These are phyloP conservation scores for Caenorhabditis tropicalis DNA, from an alignment of 1,140 invertebrate genomes.

Conservation along the genomic window DNA sequence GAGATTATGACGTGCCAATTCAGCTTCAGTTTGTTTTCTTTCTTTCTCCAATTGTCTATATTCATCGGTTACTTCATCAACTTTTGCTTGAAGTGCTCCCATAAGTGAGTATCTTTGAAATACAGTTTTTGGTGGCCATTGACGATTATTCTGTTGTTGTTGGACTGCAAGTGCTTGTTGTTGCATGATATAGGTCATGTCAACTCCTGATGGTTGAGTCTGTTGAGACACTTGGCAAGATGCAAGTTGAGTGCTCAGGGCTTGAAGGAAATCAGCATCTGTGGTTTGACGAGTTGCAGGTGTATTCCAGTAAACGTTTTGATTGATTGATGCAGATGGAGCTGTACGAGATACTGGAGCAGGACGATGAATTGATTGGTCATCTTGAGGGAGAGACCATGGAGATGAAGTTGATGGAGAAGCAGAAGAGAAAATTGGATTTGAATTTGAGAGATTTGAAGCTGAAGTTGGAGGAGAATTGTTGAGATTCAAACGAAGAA, in stretches of 20 bases:
- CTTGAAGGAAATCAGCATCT: background rate
- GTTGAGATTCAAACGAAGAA: slow-evolving; percentile 31
- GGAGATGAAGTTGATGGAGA: slow-evolving; percentile 11
- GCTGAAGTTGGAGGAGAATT: background rate
- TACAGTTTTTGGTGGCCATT: slow-evolving; percentile 29
- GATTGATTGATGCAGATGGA: background rate
- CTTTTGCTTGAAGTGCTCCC: slow-evolving; percentile 19
- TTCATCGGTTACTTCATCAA: slow-evolving; percentile 75
- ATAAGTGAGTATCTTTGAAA: slow-evolving; percentile 37
- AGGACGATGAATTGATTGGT: background rate
- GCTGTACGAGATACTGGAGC: background rate
- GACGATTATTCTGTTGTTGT: slow-evolving; percentile 11
- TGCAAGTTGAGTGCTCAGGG: background rate
- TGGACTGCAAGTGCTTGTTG: slow-evolving; percentile 21
- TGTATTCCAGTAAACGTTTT: background rate
- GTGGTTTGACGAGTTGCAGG: background rate
- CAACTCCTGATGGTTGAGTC: slow-evolving; percentile 18
- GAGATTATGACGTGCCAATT: slow-evolving; percentile 82
- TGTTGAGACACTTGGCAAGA: background rate
- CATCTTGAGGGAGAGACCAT: slow-evolving; percentile 23
- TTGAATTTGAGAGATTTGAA: background rate
- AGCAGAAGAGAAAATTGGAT: background rate
- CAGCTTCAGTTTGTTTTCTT: slow-evolving; percentile 84
- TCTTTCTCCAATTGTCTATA: slow-evolving; percentile 84
- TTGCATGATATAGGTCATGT: slow-evolving; percentile 43